phyloP scores from a whole-genome alignment of 2,113 vertebrate genomes.

The Anser cygnoides region DNA sequence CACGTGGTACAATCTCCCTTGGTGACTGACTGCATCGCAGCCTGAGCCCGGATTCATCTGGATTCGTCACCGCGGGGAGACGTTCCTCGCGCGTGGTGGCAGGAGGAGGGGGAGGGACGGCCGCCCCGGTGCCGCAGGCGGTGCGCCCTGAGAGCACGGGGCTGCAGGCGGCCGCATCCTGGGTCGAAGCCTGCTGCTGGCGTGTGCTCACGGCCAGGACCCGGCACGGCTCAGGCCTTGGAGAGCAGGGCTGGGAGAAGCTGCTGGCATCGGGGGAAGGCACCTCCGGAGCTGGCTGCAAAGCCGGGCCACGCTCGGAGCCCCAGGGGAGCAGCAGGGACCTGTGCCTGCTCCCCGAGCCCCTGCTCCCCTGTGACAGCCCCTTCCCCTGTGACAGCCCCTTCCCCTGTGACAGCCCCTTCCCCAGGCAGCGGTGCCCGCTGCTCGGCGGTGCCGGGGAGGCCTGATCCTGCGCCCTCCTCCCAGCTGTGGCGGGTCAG shows the following conservation, averaged over 20 bases:
- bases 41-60: conserved; percentile 55
- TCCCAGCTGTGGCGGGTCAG: background rate
- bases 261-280: background rate
- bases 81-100: conserved; percentile 17
- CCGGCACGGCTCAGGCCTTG: background rate
- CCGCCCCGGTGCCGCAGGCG: background rate
- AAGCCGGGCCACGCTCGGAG: accelerated
- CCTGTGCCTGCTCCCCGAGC: accelerated
- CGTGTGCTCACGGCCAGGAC: background rate
- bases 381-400: background rate
- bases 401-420: background rate
- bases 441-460: background rate
- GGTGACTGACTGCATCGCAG: conserved; percentile 66
- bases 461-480: background rate
- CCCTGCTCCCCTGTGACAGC: background rate
- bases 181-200: background rate
- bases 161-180: accelerated
- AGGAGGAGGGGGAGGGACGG: conserved; percentile 36
- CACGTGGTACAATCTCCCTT: conserved; percentile 72
- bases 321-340: background rate
- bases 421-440: background rate
- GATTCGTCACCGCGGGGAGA: conserved; percentile 61
- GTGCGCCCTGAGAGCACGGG: accelerated
- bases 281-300: background rate
- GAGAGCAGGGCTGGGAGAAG: background rate